A percentile compares a stretch with the other conserved stretches of the same genome.
Conservation (phyloP, 2,888 invertebrate genomes). For the Bombylius discolor region DNA sequence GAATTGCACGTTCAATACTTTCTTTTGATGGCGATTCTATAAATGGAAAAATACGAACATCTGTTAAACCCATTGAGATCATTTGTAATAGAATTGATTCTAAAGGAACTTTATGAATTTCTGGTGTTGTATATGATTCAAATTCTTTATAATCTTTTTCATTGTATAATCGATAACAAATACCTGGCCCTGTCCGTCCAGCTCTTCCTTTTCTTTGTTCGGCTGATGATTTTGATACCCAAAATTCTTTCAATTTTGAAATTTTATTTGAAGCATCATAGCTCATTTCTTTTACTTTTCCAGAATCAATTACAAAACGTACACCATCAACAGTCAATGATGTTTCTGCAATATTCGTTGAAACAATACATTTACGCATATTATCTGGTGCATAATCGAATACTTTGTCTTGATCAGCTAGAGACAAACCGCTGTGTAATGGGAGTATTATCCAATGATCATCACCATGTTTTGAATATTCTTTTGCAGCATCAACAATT, state of each 20-base stretch:
- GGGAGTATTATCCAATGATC: conserved; percentile 85
- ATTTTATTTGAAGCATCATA: conserved; percentile 84
- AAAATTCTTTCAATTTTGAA: conserved; percentile 84
- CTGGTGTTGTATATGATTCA: conserved; percentile 78
- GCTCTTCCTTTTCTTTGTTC: conserved; percentile 94
- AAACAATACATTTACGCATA: conserved; percentile 89
- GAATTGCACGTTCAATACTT: conserved; percentile 74
- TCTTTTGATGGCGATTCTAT: conserved; percentile 80
- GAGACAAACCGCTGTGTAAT: conserved; percentile 81
- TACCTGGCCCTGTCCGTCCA: conserved; percentile 87
- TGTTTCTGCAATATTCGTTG: conserved; percentile 98
- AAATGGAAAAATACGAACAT: conserved; percentile 87
- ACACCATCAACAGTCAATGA: conserved; percentile 98
- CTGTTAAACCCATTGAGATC: conserved; percentile 85
- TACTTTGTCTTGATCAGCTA: conserved; percentile 92
- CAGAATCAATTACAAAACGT: conserved; percentile 92
- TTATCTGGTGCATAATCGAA: conserved; percentile 94
- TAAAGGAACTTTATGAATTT: conserved; percentile 85
- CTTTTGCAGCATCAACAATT: conserved; percentile 71
- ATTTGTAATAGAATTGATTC: conserved; percentile 84
- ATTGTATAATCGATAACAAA: conserved; percentile 81
- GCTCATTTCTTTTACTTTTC: conserved; percentile 95
- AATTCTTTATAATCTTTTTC: conserved; percentile 68
- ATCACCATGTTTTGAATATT: conserved; percentile 62
- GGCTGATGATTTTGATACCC: conserved; percentile 94